Evolutionary conservation across 2,888 invertebrate genomes (phyloP), one percentile per base, ranked within the genome.

Genomic region (Agriopis aurantiaria): DNA sequence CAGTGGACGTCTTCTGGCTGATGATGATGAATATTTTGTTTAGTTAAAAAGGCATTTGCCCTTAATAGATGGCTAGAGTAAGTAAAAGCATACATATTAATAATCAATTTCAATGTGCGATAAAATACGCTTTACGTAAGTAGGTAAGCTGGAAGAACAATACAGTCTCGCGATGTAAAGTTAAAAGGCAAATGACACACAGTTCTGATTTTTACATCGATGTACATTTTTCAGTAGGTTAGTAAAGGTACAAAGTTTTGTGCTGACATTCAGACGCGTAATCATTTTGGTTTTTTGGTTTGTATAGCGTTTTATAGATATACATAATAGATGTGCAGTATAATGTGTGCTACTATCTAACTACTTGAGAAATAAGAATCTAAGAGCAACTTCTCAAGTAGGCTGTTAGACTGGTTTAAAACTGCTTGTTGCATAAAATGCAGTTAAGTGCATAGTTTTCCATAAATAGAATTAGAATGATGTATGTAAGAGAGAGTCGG

Each of bases 401-500:
- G 33, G 59, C 45, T 43, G 53, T 68, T 68, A 60, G 48, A 68
- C 63, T 49, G 53, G 68, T 12, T 33, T 33, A 52, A 52, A 51
- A 58, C 41, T 8, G 55, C 8, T n/a, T 56, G 23, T 51, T 57
- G 57, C 52, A 62, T 65, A 11, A 45, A 65, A 57, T 69, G 65
- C 61, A 69, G 57, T 69, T 65, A 65, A 65, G 65, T 69, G 57
- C 65, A 46, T 17, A 17, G 61, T 17, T 55, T 61, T 57, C 52
- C 23, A 65, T 10, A 69, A 56, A 69, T 69, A 65, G 55, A 69
- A 61, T 55, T 64, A n/a, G 33, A 33, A 23, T 40, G 12, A 40
- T 10, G 17, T 51, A 40, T 10, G 17, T 51, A 51, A 7, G 51
- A 23, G 23, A 52, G 10, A 11, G 23, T 23, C 11, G 9, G 8